Evolutionary conservation across 2,113 vertebrate genomes (phyloP).

Genomic region (Hemibates koningsi): DNA sequence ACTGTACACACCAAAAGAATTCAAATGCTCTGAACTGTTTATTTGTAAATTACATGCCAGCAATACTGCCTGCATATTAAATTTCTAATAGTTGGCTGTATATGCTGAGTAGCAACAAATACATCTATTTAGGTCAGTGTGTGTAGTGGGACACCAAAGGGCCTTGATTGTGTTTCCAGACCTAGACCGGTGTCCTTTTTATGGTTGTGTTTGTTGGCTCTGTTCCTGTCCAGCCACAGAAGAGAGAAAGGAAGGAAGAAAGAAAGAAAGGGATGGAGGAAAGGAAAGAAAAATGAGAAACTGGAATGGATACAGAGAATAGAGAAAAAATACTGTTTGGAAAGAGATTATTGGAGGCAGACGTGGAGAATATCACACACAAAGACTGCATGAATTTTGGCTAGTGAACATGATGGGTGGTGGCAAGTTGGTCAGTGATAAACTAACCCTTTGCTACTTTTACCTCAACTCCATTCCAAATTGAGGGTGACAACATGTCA

Average conservation of each 20-base stretch:
- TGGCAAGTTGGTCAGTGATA: conserved; percentile 11
- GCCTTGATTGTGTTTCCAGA: conserved; percentile 70
- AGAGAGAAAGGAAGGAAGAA: neutral
- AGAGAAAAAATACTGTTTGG: neutral
- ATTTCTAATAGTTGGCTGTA: conserved; percentile 21
- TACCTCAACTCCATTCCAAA: neutral
- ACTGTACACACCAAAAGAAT: neutral
- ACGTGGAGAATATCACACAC: neutral
- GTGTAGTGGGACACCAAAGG: conserved; percentile 24
- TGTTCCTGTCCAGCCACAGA: conserved; percentile 43
- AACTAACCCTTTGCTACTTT: neutral
- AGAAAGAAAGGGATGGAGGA: neutral
- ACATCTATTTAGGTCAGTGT: conserved; percentile 33
- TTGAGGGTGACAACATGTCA: neutral
- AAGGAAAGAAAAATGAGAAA: neutral
- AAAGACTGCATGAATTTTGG: neutral
- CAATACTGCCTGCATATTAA: neutral
- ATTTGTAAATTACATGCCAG: conserved; percentile 16
- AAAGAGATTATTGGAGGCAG: neutral
- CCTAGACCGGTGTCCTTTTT: conserved; percentile 65
- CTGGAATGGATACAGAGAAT: conserved; percentile 9
- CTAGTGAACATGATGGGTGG: neutral
- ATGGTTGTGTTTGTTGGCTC: conserved; percentile 69
- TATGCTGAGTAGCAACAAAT: conserved; percentile 27
- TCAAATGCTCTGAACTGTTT: neutral